Evolutionary conservation across 2,113 vertebrate genomes (phyloP).

Genomic region (Pterophyllum scalare): DNA sequence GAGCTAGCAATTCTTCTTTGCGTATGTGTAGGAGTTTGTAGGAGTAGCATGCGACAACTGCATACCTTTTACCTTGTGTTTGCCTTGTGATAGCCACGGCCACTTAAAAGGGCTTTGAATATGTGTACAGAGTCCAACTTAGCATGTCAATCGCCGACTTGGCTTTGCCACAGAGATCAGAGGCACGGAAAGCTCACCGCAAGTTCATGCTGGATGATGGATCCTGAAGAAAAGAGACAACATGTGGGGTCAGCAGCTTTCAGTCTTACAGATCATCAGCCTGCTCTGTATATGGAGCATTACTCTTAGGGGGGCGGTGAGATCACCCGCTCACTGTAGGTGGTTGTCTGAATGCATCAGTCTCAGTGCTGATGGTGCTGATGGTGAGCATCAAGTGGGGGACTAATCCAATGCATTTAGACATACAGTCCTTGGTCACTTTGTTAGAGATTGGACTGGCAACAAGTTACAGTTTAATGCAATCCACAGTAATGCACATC

Average conservation of each 20-base stretch:
- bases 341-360: conserved; percentile 53
- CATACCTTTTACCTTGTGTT: conserved; percentile 35
- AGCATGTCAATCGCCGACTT: conserved; percentile 31
- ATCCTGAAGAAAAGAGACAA: conserved; percentile 53
- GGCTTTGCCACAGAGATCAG: conserved; percentile 38
- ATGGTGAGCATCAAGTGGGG: conserved; percentile 35
- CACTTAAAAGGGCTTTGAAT: conserved; percentile 52
- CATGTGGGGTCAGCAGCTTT: conserved; percentile 70
- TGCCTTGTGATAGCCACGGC: conserved; percentile 29
- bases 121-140: neutral
- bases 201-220: conserved; percentile 31
- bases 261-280: conserved; percentile 18
- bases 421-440: too few species aligned
- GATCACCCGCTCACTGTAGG: conserved; percentile 27
- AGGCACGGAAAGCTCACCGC: conserved; percentile 18
- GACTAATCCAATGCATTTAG: neutral
- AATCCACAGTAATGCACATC: too few species aligned
- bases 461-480: neutral
- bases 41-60: neutral
- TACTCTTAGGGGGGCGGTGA: conserved; percentile 34
- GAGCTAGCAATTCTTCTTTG: conserved; percentile 40
- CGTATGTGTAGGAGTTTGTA: conserved; percentile 41
- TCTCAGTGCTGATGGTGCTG: conserved; percentile 54
- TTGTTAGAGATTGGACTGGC: neutral
- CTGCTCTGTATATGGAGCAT: neutral